These are phyloP conservation scores for Orthosia cruda DNA, from an alignment of 2,888 invertebrate species.

Conservation along the genomic window DNA sequence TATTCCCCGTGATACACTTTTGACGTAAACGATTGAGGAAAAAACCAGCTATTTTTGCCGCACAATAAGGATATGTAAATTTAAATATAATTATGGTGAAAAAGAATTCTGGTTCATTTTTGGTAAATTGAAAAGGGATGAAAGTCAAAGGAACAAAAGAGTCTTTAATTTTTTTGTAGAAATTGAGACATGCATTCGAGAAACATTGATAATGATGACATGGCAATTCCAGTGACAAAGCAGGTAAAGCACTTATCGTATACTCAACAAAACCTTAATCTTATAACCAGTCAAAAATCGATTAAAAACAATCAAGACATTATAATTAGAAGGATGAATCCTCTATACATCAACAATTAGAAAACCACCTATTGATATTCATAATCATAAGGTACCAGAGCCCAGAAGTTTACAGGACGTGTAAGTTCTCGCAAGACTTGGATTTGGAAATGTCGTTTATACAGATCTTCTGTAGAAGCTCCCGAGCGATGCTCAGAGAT, in stretches of 20 bases:
- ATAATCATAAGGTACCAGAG: slow-evolving; percentile 66
- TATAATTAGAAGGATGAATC: slow-evolving; percentile 34
- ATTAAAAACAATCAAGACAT: slow-evolving; percentile 35
- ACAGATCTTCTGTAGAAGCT: slow-evolving; percentile 96
- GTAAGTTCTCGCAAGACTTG: slow-evolving; percentile 97
- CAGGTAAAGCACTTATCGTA: slow-evolving; percentile 26
- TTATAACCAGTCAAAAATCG: slow-evolving; percentile 50
- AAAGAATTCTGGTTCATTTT: slow-evolving; percentile 22
- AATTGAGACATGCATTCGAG: slow-evolving; percentile 1
- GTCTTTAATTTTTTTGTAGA: not conserved
- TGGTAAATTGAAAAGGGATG: slow-evolving; percentile 13
- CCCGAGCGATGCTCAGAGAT: slow-evolving; percentile 95
- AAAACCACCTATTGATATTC: slow-evolving; percentile 33
- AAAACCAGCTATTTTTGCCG: slow-evolving; percentile 37
- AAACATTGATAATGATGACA: slow-evolving; percentile 14
- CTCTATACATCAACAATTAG: slow-evolving; percentile 53
- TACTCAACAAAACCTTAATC: slow-evolving; percentile 45
- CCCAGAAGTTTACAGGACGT: slow-evolving; percentile 93
- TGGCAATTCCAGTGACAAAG: slow-evolving; percentile 9
- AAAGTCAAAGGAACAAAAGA: not conserved
- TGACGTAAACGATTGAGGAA: slow-evolving; percentile 47
- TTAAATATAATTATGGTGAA: slow-evolving; percentile 41
- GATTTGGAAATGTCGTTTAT: slow-evolving; percentile 96
- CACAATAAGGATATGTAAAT: slow-evolving; percentile 49
- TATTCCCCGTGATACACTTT: slow-evolving; percentile 44